These are phyloP conservation scores for Anniella stebbinsi DNA, from an alignment of 2,797 vertebrate genomes.

Conservation along the genomic window DNA sequence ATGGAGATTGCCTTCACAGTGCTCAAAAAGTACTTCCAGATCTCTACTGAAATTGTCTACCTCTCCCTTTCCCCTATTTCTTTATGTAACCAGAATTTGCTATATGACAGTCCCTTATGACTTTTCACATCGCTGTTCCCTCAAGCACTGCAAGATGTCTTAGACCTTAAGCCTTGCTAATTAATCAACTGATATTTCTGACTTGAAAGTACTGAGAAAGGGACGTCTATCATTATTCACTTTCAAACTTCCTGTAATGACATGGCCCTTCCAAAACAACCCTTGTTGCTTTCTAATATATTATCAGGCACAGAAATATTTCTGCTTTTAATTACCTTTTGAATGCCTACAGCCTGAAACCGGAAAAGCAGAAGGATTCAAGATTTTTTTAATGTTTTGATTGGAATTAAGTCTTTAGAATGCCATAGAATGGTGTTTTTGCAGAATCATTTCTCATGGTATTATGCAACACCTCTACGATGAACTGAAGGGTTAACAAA, in stretches of 20 bases:
- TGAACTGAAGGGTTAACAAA: not conserved
- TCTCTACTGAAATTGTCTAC: not conserved
- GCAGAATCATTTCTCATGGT: not conserved
- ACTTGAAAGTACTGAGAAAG: not conserved
- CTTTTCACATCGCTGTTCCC: constrained; percentile 1
- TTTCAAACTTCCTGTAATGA: not conserved
- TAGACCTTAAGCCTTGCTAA: not conserved
- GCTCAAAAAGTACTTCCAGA: not conserved
- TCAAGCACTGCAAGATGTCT: constrained; percentile 15
- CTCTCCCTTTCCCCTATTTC: not conserved
- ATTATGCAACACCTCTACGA: not conserved
- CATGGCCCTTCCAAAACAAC: not conserved
- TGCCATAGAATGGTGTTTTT: not conserved
- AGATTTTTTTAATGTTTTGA: not conserved
- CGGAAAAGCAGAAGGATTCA: not conserved
- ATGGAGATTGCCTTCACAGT: not conserved
- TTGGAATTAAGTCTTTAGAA: not conserved
- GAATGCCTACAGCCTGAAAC: not conserved
- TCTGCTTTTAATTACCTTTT: constrained; percentile 5
- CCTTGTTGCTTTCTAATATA: not conserved
- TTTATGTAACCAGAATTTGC: constrained; percentile 15
- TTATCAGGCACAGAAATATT: not conserved
- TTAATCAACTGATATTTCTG: constrained; percentile 20
- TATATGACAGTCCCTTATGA: not conserved
- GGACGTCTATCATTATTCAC: constrained; percentile 7